Evolutionary conservation across 1,140 invertebrate species (phyloP), one percentile per base, ranked within the genome.

Genomic region (Ceratosolen fusciceps): DNA sequence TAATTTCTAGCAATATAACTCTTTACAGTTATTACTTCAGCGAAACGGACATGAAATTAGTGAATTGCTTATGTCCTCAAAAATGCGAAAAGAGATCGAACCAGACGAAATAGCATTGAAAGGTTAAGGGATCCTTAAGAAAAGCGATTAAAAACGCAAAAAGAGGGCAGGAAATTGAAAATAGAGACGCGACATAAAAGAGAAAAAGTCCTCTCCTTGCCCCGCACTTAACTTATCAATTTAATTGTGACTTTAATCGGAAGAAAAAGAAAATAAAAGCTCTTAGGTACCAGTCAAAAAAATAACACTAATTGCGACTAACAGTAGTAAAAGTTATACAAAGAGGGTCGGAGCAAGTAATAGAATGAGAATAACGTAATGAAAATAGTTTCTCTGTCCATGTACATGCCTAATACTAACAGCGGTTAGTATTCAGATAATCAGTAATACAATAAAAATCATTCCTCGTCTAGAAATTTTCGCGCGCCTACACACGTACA

Each of bases 71-170:
- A 43, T 43, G 39, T 43, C 39, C 3, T 37, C n/a, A 56, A 60
- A 34, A 43, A 24, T 58, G 16, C 10, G 4, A 52, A 47, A 72
- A 49, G 37, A 10, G 21, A 60, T 29, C 16, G 34, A 43, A 47
- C 73, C 26, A 49, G 29, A 26, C 34, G 62, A 58, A 74, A 68
- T 70, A 47, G 56, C 1, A 9, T 75, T n/a, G n/a, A n/a, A n/a
- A 56, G 65, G 26, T 37, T 56, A 70, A 81, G 39, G 34, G 26
- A 29, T 78, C 39, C 72, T 74, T 47, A 72, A 77, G 68, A 77
- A 52, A 81, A 77, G 47, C 60, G 26, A n/a, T n/a, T n/a, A n/a
- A n/a, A n/a, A n/a, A n/a, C n/a, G n/a, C n/a, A n/a, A n/a, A n/a
- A n/a, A n/a, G 62, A 76, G 26, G 49, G 52, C 39, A 68, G 49